phyloP scores from a whole-genome alignment of 2,113 vertebrate genomes.

The Maccullochella peelii region DNA sequence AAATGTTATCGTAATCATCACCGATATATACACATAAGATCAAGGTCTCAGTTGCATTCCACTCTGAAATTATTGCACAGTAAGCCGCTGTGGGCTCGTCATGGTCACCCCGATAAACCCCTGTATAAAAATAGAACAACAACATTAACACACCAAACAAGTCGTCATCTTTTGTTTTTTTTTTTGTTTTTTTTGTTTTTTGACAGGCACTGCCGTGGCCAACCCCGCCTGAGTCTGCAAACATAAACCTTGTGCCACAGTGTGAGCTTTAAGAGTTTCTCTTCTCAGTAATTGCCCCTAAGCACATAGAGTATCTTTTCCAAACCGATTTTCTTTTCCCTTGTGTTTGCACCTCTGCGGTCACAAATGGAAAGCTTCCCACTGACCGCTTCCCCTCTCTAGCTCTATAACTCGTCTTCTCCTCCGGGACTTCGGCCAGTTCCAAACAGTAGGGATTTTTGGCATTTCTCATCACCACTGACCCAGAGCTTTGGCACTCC shows the following conservation, averaged over 20 bases:
- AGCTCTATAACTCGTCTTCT: slow-evolving; percentile 38
- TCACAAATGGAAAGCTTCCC: slow-evolving; percentile 58
- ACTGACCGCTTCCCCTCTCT: slow-evolving; percentile 41
- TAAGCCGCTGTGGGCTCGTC: slow-evolving; percentile 90
- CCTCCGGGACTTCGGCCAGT: slow-evolving; percentile 69
- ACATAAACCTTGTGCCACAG: slow-evolving; percentile 71
- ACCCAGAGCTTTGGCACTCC: slow-evolving; percentile 68
- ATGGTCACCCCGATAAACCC: slow-evolving; percentile 87
- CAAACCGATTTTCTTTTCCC: slow-evolving; percentile 54
- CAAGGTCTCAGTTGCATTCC: slow-evolving; percentile 85
- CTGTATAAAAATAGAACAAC: slow-evolving; percentile 91
- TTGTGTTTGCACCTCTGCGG: slow-evolving; percentile 48
- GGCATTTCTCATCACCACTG: slow-evolving; percentile 72
- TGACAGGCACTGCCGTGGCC: slow-evolving; percentile 79
- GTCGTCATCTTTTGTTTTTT: slow-evolving; percentile 79
- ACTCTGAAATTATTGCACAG: slow-evolving; percentile 95
- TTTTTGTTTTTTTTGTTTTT: slow-evolving; percentile 72
- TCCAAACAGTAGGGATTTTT: slow-evolving; percentile 76
- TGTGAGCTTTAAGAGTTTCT: slow-evolving; percentile 70
- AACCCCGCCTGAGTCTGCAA: slow-evolving; percentile 67
- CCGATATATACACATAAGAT: slow-evolving; percentile 85
- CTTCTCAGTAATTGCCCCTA: slow-evolving; percentile 54
- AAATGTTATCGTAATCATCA: slow-evolving; percentile 77
- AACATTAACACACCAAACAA: slow-evolving; percentile 89
- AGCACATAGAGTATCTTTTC: slow-evolving; percentile 56